phyloP scores from a whole-genome alignment of 2,888 invertebrate species.

The Hyposoter didymator region DNA sequence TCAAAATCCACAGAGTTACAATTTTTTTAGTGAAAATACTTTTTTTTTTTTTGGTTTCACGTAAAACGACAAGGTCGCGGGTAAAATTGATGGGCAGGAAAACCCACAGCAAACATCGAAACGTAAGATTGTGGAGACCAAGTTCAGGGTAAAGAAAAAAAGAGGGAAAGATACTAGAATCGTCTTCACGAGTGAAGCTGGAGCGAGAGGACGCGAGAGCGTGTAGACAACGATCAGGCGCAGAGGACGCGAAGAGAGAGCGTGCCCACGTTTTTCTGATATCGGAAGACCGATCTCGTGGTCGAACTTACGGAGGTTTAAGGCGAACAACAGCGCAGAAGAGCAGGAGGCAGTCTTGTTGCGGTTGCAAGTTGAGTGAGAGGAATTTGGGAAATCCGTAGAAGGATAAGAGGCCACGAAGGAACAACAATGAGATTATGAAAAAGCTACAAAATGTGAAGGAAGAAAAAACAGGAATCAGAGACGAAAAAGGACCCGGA shows the following conservation, averaged over 20 bases:
- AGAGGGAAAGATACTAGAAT: slow-evolving; percentile 21
- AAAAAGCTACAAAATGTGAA: neutral
- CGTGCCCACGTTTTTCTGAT: slow-evolving; percentile 49
- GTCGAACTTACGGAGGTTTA: slow-evolving; percentile 46
- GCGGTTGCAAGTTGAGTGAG: slow-evolving; percentile 37
- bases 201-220: slow-evolving; percentile 47
- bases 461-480: neutral
- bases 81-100: slow-evolving; percentile 20
- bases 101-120: slow-evolving; percentile 41
- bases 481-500: neutral
- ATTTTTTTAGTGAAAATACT: neutral
- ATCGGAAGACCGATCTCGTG: slow-evolving; percentile 69
- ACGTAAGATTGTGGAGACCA: slow-evolving; percentile 45
- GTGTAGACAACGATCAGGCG: slow-evolving; percentile 24
- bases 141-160: slow-evolving; percentile 1
- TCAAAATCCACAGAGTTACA: neutral
- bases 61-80: neutral
- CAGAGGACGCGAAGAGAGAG: slow-evolving; percentile 32
- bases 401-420: neutral
- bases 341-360: slow-evolving; percentile 34
- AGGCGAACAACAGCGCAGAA: slow-evolving; percentile 16
- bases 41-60: neutral
- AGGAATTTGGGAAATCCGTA: neutral
- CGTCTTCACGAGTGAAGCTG: slow-evolving; percentile 69
- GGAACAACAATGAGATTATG: slow-evolving; percentile 3